These are phyloP conservation scores for Hapalemur alaotrensis DNA, from an alignment of 2,797 vertebrate species.

Conservation along the genomic window DNA sequence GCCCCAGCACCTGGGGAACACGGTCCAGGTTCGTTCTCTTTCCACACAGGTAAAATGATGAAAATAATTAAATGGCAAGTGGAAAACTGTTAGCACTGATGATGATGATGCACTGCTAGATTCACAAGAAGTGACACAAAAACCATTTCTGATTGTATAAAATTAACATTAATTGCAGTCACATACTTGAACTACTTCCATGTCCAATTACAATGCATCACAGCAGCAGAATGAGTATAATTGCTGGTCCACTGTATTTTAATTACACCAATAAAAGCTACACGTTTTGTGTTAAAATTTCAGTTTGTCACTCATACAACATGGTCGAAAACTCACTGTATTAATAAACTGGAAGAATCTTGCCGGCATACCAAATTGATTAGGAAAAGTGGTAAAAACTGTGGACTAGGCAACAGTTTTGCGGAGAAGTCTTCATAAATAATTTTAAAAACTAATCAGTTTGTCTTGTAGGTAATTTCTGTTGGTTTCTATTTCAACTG, in stretches of 20 bases:
- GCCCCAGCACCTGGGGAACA: rapidly evolving
- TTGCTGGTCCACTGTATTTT: not conserved
- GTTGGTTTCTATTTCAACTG: constrained; percentile 4
- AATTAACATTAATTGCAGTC: not conserved
- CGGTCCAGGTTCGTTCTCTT: not conserved
- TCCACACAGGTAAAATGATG: not conserved
- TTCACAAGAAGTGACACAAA: not conserved
- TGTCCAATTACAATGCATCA: not conserved
- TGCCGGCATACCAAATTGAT: not conserved
- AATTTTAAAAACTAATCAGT: not conserved
- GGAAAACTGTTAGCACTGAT: not conserved
- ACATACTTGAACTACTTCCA: not conserved
- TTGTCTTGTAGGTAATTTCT: not conserved
- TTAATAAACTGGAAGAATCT: not conserved
- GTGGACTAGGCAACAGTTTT: not conserved
- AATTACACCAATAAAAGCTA: not conserved
- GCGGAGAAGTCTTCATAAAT: not conserved
- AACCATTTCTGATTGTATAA: not conserved
- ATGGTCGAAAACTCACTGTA: not conserved
- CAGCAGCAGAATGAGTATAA: not conserved
- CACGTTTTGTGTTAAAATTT: not conserved
- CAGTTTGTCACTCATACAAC: not conserved
- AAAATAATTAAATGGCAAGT: not conserved
- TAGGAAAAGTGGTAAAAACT: not conserved
- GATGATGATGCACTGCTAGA: not conserved